Evolutionary conservation across 1,140 invertebrate species (phyloP).

Genomic region (Gonioctena quinquepunctata): DNA sequence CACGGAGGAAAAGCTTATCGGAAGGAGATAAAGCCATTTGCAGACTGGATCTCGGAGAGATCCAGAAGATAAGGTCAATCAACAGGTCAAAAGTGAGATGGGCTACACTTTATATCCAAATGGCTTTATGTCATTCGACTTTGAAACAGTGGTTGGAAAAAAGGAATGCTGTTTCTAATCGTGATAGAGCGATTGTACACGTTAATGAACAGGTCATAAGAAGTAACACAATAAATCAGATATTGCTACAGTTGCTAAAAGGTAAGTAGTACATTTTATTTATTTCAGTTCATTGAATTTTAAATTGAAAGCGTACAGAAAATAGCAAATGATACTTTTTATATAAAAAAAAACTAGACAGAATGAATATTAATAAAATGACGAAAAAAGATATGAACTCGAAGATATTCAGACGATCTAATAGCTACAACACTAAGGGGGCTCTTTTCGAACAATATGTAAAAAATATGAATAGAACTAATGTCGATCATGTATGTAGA

Average conservation of each 20-base stretch:
- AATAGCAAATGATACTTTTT: no score
- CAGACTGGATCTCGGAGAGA: slow-evolving; percentile 43
- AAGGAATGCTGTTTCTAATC: slow-evolving; percentile 58
- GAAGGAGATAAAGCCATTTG: slow-evolving; percentile 50
- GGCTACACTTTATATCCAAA: slow-evolving; percentile 79
- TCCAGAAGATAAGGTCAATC: slow-evolving; percentile 25
- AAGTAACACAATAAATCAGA: slow-evolving; percentile 58
- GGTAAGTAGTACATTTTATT: no score
- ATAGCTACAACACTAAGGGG: no score
- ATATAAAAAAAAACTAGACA: no score
- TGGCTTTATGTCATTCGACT: slow-evolving; percentile 77
- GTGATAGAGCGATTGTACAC: slow-evolving; percentile 37
- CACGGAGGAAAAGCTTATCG: slow-evolving; percentile 39
- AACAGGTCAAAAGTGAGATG: slow-evolving; percentile 60
- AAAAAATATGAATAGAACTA: no score
- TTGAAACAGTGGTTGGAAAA: slow-evolving; percentile 72
- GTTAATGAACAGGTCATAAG: slow-evolving; percentile 28
- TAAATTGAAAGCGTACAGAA: no score
- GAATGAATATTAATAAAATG: no score
- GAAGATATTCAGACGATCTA: no score
- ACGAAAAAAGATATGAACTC: no score
- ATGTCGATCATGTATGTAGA: no score
- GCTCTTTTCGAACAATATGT: no score
- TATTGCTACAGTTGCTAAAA: slow-evolving; percentile 71
- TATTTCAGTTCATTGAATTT: no score